Evolutionary conservation across 35 echinoderm and acorn worm species (phyloP), one percentile per base, ranked within the genome.

Genomic region (Acanthaster planci): DNA sequence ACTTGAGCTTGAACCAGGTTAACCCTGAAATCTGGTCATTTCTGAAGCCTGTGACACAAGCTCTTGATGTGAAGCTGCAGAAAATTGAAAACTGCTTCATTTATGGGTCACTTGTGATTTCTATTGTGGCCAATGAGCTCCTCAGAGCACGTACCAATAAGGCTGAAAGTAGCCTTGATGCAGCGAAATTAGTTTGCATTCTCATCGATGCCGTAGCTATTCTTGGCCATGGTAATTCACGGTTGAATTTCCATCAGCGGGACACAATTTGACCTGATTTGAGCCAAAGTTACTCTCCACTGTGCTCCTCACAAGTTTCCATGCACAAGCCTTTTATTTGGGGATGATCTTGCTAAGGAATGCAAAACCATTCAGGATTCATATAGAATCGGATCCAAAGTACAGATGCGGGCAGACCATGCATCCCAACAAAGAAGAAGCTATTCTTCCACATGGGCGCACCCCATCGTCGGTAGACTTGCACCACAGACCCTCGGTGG

Each of bases 231-330:
- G 56, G 56, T 26, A 59, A 59, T n/a, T 14, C 56, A n/a, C 27
- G 19, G 56, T 59, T 59, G 56, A 59, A 59, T 21, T 14, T 59
- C 19, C 56, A 8, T 26, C 5, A 26, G 14, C 56, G 56, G 27
- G 56, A 59, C 17, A 7, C 18, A 59, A 59, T n/a, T 59, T 26
- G 56, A 18, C 56, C 56, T n/a, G 56, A 59, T 59, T 14, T 59
- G 8, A n/a, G 56, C 17, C 19, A n/a, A 59, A 59, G 55, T 2
- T 59, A n/a, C 27, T n/a, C 9, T 10, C 54, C 54, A 18, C 54
- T 56, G 16, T 56, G 54, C 54, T 56, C 54, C 54, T 56, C 54
- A 56, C 54, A 56, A 56, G 54, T 56, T 47, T n/a, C 54, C 54
- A 56, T 56, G 54, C 54, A 56, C 54, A 56, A 56, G 54, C 22